Evolutionary conservation across 2,797 vertebrate species (phyloP).

Genomic region (Ptychobarbus kaznakovi): DNA sequence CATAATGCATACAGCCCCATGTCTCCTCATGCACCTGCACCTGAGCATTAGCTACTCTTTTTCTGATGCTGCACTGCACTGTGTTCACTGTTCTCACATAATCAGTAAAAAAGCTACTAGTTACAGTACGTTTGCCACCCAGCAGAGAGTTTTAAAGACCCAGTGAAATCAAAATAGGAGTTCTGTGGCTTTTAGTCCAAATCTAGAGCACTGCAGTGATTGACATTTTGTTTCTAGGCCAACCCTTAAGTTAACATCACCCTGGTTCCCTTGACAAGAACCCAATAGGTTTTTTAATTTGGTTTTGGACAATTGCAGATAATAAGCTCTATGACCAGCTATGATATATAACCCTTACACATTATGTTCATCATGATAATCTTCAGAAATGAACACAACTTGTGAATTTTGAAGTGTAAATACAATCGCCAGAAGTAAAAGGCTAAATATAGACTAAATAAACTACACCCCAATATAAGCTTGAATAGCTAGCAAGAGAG

Average conservation of each 20-base stretch:
- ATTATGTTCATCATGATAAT: neutral
- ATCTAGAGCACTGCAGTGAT: neutral
- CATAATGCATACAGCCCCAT: constrained; percentile 17
- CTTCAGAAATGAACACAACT: neutral
- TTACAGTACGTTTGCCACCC: neutral
- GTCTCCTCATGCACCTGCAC: constrained; percentile 26
- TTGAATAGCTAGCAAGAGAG: neutral
- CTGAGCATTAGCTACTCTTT: constrained; percentile 38
- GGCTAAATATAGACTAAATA: neutral
- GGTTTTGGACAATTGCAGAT: neutral
- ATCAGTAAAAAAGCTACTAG: constrained; percentile 8
- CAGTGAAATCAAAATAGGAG: neutral
- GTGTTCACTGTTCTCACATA: constrained; percentile 21
- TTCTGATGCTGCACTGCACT: constrained; percentile 33
- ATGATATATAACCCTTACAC: neutral
- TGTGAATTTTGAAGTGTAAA: neutral
- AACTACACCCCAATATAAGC: neutral
- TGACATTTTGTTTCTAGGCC: neutral
- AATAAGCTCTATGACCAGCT: neutral
- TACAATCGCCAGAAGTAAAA: no score
- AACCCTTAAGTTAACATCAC: neutral
- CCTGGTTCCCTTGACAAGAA: neutral
- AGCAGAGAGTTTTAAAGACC: constrained; percentile 9
- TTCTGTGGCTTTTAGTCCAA: neutral
- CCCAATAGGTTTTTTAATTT: neutral